A percentile compares a stretch with the other conserved stretches of the same genome.
phyloP scores from a whole-genome alignment of 1,140 invertebrate genomes.

The Campoletis sonorensis region DNA sequence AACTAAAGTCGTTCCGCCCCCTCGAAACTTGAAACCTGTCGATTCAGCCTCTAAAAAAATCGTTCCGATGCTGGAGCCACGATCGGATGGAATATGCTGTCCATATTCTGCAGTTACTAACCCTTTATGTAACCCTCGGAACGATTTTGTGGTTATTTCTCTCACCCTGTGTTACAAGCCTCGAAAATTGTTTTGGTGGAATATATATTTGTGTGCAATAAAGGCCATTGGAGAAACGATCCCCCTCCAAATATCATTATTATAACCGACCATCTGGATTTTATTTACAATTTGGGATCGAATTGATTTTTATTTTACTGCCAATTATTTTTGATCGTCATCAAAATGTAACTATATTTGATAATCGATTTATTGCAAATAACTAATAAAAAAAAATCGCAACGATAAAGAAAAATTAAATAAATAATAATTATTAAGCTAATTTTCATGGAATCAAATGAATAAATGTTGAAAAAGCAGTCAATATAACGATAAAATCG shows the following conservation, averaged over 20 bases:
- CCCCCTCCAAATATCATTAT: neutral
- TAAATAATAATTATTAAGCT: no score
- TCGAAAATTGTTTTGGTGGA: neutral
- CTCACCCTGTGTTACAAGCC: neutral
- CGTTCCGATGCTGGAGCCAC: neutral
- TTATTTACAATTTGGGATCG: neutral
- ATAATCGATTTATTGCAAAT: neutral
- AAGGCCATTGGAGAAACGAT: neutral
- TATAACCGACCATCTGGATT: neutral
- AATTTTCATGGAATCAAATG: no score
- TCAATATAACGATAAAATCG: no score
- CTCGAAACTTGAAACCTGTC: neutral
- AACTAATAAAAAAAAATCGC: no score
- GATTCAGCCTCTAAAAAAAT: neutral
- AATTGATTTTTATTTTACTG: neutral
- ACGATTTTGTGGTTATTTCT: neutral
- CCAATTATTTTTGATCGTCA: neutral
- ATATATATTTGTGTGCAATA: neutral
- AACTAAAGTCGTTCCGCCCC: no score
- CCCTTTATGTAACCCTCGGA: neutral
- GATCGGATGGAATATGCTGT: neutral
- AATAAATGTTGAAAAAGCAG: no score
- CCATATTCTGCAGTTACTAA: neutral
- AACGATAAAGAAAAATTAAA: no score
- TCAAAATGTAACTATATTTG: neutral